Percentiles rank a stretch among this genome's conserved stretches.
These are phyloP conservation scores for Gonioctena quinquepunctata DNA, from an alignment of 1,140 invertebrate species.

Conservation along the genomic window DNA sequence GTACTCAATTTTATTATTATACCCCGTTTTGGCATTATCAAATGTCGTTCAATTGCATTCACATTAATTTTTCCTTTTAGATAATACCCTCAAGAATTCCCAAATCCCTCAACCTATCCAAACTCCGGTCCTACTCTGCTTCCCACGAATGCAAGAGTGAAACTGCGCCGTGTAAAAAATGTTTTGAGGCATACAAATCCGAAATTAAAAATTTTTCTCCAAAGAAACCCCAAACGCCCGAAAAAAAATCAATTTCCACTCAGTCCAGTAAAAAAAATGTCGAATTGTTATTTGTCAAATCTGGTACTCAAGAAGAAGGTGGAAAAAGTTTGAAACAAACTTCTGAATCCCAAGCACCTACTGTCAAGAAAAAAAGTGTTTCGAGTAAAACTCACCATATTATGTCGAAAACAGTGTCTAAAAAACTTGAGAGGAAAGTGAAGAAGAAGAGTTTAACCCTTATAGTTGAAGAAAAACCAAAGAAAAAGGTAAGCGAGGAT, in stretches of 20 bases:
- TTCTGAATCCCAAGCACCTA: neutral
- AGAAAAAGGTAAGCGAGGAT: neutral
- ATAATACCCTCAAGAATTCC: neutral
- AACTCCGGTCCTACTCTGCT: neutral
- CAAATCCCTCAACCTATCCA: neutral
- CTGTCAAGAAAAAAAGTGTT: neutral
- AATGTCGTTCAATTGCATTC: neutral
- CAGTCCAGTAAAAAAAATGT: neutral
- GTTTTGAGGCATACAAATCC: neutral
- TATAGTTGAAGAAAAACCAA: neutral
- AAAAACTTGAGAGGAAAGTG: neutral
- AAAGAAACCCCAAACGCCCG: neutral
- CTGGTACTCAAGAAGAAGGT: neutral
- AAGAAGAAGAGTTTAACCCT: neutral
- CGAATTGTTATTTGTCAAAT: neutral
- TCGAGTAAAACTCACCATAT: neutral
- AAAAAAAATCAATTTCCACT: neutral
- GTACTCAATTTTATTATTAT: slow-evolving; percentile 35
- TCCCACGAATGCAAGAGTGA: neutral
- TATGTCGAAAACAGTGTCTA: neutral
- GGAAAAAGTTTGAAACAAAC: neutral
- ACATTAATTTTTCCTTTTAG: slow-evolving; percentile 7
- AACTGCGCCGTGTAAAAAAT: neutral
- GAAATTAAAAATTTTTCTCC: neutral
- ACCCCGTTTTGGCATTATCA: too few relatives aligned